Percentiles rank a stretch among this genome's conserved stretches.
These are phyloP conservation scores for Lophochroa leadbeateri DNA, from an alignment of 2,113 vertebrate species.

Conservation along the genomic window DNA sequence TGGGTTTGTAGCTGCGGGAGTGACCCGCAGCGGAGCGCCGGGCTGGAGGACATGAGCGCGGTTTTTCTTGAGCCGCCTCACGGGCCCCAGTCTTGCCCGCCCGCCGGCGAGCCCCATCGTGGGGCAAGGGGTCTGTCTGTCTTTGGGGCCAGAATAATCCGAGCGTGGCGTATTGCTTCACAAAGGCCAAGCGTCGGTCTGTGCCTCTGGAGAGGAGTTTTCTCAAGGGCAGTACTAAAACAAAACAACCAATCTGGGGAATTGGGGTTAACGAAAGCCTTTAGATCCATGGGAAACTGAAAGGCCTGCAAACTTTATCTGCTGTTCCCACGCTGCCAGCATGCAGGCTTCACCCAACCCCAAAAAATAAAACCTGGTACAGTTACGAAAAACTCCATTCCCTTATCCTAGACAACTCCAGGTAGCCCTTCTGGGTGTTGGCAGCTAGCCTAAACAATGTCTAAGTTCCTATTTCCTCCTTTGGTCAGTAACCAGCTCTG, in stretches of 20 bases:
- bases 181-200: background rate
- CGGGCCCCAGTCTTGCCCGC: accelerated
- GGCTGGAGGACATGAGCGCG: no score
- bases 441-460: background rate
- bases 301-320: background rate
- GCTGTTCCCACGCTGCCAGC: background rate
- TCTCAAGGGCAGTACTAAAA: background rate
- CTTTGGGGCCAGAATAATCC: no score
- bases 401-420: background rate
- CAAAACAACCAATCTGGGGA: background rate
- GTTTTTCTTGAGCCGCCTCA: accelerated
- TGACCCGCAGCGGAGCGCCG: background rate
- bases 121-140: background rate
- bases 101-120: background rate
- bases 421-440: background rate
- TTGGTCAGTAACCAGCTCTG: background rate
- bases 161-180: accelerated
- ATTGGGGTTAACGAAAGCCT: background rate
- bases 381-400: background rate
- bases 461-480: background rate
- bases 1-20: no score
- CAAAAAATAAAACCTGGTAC: accelerated
- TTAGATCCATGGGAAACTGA: background rate
- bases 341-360: background rate
- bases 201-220: background rate